A percentile compares a stretch with the other conserved stretches of the same genome.
Evolutionary conservation across 2,888 invertebrate genomes (phyloP).

Genomic region (Pseudococcus longispinus): DNA sequence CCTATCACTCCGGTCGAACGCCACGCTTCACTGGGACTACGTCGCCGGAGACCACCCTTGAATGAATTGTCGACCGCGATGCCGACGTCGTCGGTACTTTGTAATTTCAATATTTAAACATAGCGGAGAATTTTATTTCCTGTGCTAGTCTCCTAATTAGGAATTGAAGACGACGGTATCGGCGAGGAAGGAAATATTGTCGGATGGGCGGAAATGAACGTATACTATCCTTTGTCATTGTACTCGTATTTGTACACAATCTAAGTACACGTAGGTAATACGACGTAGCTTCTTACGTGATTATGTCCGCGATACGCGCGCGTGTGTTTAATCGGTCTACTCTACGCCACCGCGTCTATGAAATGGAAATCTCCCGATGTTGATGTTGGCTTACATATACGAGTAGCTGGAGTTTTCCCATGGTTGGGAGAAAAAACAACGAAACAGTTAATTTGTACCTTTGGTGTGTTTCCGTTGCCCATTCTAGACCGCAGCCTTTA

Average conservation of each 20-base stretch:
- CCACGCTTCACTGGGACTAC: slow-evolving; percentile 7
- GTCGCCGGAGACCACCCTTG: neutral
- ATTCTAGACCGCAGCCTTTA: neutral
- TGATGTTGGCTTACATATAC: neutral
- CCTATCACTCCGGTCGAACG: neutral
- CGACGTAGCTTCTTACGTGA: slow-evolving; percentile 15
- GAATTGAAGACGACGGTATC: slow-evolving; percentile 8
- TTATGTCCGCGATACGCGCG: slow-evolving; percentile 21
- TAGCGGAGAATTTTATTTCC: slow-evolving; percentile 23
- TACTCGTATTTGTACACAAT: too few relatives aligned
- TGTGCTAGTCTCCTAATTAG: slow-evolving; percentile 36
- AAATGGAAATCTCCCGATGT: neutral
- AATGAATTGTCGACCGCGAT: neutral
- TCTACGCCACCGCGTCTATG: neutral
- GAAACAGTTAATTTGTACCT: neutral
- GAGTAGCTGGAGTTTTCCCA: neutral
- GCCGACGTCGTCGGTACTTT: neutral
- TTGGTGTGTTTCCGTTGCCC: neutral
- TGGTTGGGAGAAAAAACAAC: neutral
- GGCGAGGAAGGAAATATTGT: slow-evolving; percentile 37
- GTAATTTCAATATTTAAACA: slow-evolving; percentile 19
- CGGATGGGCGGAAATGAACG: slow-evolving; percentile 31
- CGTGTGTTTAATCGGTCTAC: slow-evolving; percentile 12
- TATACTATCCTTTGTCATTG: slow-evolving; percentile 1
- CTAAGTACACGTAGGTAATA: neutral